Evolutionary conservation across 2,113 vertebrate species (phyloP), one percentile per base, ranked within the genome.

Genomic region (Alces alces): DNA sequence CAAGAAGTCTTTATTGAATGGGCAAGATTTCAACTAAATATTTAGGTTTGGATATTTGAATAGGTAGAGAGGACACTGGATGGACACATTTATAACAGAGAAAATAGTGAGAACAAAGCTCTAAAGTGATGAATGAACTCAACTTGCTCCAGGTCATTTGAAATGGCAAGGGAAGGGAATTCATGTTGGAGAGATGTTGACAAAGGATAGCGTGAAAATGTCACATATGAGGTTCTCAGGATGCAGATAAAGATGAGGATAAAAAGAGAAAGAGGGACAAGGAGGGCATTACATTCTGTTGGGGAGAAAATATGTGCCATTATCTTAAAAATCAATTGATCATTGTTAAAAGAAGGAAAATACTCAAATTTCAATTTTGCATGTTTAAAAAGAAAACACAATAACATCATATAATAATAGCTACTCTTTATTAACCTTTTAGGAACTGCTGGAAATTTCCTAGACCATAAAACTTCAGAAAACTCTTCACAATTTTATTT

Each of bases 1-100:
- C 4, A 60, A 33, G 60, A 86, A 50, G 43, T 86, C 73, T 94
- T 88, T 93, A 85, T 83, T 89, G 61, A 95, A 78, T 50, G 45
- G 80, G 33, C 61, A 95, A 55, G 15, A 47, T 93, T 97, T 94
- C 85, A 92, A 80, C 16, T 57, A 61, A 95, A 60, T 47, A 5
- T 97, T 94, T 73, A 79, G 50, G 79, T 61, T n/a, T 70, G 55
- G 95, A 86, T 86, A 87, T 89, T 86, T 97, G 86, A n/a, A 50
- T 89, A 93, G 52, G n/a, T 82, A 61, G 39, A 87, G 10, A 58
- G 73, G 96, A 95, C 45, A 36, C 33, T 84, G 70, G 21, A 73
- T 13, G 89, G 70, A 97, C 73, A 78, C 79, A 66, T 58, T 93
- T 43, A 79, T 96, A 57, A 93, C 66, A 84, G 57, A 66, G 52